These are phyloP conservation scores for Ageneiosus marmoratus DNA, from an alignment of 2,113 vertebrate genomes.

Conservation along the genomic window DNA sequence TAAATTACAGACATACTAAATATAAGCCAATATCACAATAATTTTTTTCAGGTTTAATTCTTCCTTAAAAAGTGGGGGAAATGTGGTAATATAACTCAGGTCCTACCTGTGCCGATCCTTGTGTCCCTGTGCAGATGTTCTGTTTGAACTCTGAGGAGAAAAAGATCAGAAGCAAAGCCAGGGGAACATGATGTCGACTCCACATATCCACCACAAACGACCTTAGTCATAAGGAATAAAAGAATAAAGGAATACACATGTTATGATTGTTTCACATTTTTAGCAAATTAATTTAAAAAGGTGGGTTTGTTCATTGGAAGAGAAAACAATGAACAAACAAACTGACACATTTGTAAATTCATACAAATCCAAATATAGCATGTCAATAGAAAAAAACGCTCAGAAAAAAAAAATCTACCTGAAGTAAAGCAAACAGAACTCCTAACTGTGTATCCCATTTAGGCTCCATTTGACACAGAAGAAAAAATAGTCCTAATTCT, in stretches of 20 bases:
- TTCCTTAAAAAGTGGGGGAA: background rate
- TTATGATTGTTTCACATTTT: background rate
- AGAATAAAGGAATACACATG: too few relatives aligned
- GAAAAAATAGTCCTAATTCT: too few relatives aligned
- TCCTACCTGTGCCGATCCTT: constrained; percentile 67
- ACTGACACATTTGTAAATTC: background rate
- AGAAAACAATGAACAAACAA: background rate
- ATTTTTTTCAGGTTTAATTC: too few relatives aligned
- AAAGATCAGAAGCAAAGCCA: constrained; percentile 59
- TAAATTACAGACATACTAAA: too few relatives aligned
- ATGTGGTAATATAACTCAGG: background rate
- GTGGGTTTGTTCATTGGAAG: background rate
- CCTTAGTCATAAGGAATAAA: constrained; percentile 48
- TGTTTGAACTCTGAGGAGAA: constrained; percentile 58
- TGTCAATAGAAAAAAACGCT: background rate
- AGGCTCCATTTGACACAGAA: too few relatives aligned
- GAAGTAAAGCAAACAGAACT: constrained; percentile 45
- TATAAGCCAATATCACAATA: too few relatives aligned
- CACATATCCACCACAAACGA: constrained; percentile 1
- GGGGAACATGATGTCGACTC: constrained; percentile 61
- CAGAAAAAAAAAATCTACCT: constrained; percentile 57
- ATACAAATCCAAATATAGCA: too few relatives aligned
- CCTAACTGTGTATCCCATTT: too few relatives aligned
- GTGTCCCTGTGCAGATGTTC: constrained; percentile 29
- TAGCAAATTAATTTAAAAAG: background rate